These are phyloP conservation scores for Stenichneumon culpator DNA, from an alignment of 2,888 invertebrate species.

Conservation along the genomic window DNA sequence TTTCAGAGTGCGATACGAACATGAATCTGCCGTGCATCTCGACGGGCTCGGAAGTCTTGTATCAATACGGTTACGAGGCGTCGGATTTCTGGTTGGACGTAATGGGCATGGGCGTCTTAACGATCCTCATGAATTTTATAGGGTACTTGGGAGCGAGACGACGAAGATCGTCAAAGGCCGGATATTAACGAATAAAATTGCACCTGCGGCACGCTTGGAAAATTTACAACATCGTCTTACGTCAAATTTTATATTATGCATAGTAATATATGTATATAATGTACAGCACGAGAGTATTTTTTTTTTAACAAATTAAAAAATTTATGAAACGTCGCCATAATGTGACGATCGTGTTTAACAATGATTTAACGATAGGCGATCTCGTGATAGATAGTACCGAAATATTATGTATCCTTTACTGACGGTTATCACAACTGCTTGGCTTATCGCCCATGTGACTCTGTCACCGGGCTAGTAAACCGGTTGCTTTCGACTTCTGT, in stretches of 20 bases:
- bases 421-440: conserved; percentile 11
- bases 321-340: neutral
- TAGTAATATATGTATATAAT: conserved; percentile 49
- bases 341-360: neutral
- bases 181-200: conserved; percentile 50
- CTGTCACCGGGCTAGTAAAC: conserved; percentile 84
- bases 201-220: neutral
- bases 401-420: neutral
- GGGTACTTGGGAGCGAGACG: conserved; percentile 74
- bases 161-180: conserved; percentile 64
- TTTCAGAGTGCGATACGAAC: conserved; percentile 72
- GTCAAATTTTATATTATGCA: conserved; percentile 1
- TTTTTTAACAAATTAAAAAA: neutral
- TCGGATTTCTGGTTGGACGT: conserved; percentile 71
- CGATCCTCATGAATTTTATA: conserved; percentile 67
- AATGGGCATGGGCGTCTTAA: conserved; percentile 69
- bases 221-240: neutral
- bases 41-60: conserved; percentile 73
- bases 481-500: conserved; percentile 87
- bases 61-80: conserved; percentile 73
- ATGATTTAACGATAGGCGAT: neutral
- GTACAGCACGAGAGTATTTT: conserved; percentile 18
- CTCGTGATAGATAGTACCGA: neutral
- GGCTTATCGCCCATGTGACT: neutral
- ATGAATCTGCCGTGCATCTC: conserved; percentile 70